Evolutionary conservation across 2,113 vertebrate species (phyloP).

Genomic region (Rhabdomys dilectus): DNA sequence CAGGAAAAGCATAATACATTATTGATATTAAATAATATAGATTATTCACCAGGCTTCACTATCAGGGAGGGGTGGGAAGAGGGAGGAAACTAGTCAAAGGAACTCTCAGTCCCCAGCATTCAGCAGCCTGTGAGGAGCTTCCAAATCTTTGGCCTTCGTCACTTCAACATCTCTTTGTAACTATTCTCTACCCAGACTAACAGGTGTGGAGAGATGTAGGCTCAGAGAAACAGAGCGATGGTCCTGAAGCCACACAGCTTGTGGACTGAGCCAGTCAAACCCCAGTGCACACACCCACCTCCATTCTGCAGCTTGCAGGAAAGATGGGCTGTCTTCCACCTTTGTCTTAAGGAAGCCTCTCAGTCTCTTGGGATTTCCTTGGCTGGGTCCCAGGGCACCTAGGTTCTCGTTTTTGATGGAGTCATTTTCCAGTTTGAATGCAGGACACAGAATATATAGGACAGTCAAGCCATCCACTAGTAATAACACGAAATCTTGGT

Average conservation of each 20-base stretch:
- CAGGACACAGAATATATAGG: background rate
- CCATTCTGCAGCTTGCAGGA: background rate
- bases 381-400: background rate
- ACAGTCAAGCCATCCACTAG: conserved; percentile 18
- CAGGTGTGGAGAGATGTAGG: background rate
- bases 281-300: rapidly evolving
- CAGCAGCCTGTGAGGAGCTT: background rate
- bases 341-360: background rate
- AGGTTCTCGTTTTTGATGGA: background rate
- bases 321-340: background rate
- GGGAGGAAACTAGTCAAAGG: background rate
- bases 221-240: background rate
- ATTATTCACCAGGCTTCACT: background rate
- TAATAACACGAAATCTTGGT: background rate
- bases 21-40: background rate
- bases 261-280: rapidly evolving
- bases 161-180: background rate
- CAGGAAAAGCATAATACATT: background rate
- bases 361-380: background rate
- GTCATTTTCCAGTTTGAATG: background rate
- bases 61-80: background rate
- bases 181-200: background rate
- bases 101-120: background rate
- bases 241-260: background rate
- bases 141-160: background rate